Evolutionary conservation across 2,888 invertebrate genomes (phyloP).

Genomic region (Erebia epiphron): DNA sequence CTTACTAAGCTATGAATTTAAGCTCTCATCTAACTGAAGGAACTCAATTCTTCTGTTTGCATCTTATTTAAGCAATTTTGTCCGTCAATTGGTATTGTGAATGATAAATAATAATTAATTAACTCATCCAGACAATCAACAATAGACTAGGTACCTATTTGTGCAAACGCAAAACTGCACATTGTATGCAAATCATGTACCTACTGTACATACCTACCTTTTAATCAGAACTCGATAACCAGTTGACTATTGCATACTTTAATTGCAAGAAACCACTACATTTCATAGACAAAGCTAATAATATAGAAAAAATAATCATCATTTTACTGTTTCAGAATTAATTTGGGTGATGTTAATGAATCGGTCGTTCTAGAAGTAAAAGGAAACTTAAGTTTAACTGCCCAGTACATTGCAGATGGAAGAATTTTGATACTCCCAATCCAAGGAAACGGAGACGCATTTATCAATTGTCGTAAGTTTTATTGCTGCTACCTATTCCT

Average conservation of each 20-base stretch:
- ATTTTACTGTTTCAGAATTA: conserved; percentile 55
- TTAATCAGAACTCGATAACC: conserved; percentile 2
- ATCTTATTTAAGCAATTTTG: background rate
- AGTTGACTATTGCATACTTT: background rate
- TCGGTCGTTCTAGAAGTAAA: conserved; percentile 60
- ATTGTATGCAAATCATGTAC: conserved; percentile 32
- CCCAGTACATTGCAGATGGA: conserved; percentile 75
- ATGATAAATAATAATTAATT: conserved; percentile 4
- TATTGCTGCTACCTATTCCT: background rate
- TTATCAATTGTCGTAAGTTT: conserved; percentile 70
- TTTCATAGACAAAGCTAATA: background rate
- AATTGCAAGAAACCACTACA: background rate
- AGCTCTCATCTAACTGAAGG: conserved; percentile 26
- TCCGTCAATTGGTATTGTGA: background rate
- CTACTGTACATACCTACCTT: no score
- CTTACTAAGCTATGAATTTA: no score
- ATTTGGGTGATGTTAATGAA: conserved; percentile 55
- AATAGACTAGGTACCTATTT: conserved; percentile 10
- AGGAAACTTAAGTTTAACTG: conserved; percentile 65
- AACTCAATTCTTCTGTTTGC: background rate
- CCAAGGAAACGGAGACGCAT: conserved; percentile 72
- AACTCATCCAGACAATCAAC: background rate
- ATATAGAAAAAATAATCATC: background rate
- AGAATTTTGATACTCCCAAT: conserved; percentile 79
- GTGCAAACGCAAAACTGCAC: conserved; percentile 10